These are phyloP conservation scores for Lumbricus terrestris DNA, from an alignment of 2,888 invertebrate genomes.

Conservation along the genomic window DNA sequence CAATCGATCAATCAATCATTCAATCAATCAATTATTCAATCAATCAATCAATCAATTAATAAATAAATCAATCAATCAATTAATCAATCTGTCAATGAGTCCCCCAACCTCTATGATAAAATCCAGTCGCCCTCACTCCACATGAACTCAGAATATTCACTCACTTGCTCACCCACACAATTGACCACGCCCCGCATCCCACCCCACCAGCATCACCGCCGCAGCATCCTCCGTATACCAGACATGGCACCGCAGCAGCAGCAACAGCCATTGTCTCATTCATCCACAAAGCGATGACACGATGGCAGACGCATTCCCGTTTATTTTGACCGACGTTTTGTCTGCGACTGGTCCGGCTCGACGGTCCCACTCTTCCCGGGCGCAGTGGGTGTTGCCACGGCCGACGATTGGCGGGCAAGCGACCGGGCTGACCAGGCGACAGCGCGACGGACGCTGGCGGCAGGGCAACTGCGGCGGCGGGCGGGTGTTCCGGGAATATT, in stretches of 20 bases:
- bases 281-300: neutral
- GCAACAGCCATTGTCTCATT: neutral
- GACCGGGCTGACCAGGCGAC: neutral
- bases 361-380: neutral
- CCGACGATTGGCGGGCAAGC: neutral
- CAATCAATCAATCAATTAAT: no score
- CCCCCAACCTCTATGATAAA: no score
- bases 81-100: no score
- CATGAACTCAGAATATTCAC: no score
- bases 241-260: neutral
- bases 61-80: no score
- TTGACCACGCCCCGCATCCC: neutral
- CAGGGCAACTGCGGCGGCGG: no score
- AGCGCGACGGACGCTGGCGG: neutral
- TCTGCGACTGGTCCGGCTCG: neutral
- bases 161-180: neutral
- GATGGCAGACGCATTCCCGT: neutral
- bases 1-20: no score
- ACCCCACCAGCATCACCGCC: neutral
- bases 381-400: slow-evolving; percentile 12
- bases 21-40: no score
- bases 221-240: neutral
- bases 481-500: neutral
- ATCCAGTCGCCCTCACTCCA: no score
- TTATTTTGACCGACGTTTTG: slow-evolving; percentile 3